Conservation (phyloP, 2,797 vertebrate species). For the Sciurus vulgaris region DNA sequence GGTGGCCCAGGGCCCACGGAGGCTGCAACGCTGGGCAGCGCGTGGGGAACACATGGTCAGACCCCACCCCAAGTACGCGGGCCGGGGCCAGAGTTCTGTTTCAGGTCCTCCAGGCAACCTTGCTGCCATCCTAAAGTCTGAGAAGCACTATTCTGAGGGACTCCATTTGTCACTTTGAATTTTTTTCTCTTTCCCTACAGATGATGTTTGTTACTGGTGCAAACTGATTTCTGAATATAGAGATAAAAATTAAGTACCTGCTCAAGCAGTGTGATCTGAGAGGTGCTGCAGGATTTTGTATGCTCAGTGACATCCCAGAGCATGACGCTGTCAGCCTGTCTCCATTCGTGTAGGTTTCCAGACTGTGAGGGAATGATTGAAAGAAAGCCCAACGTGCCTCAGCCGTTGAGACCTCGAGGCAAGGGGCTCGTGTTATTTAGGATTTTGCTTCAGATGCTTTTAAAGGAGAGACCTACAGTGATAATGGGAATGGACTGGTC, state of each 20-base stretch:
- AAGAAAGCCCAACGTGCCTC: background rate
- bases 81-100: background rate
- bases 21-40: background rate
- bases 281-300: background rate
- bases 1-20: background rate
- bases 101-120: background rate
- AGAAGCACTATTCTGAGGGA: background rate
- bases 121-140: background rate
- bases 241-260: background rate
- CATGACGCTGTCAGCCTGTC: no score
- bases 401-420: background rate
- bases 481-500: background rate
- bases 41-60: background rate
- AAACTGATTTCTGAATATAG: slow-evolving; percentile 8
- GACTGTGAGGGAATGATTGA: background rate
- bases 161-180: background rate
- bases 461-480: background rate
- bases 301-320: background rate
- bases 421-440: background rate
- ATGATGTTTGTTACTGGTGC: background rate
- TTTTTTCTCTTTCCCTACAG: background rate
- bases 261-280: background rate
- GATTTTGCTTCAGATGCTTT: background rate
- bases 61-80: background rate
- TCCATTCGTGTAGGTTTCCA: background rate